These are phyloP conservation scores for Campylomormyrus numenius DNA, from an alignment of 2,113 vertebrate genomes.

Conservation along the genomic window DNA sequence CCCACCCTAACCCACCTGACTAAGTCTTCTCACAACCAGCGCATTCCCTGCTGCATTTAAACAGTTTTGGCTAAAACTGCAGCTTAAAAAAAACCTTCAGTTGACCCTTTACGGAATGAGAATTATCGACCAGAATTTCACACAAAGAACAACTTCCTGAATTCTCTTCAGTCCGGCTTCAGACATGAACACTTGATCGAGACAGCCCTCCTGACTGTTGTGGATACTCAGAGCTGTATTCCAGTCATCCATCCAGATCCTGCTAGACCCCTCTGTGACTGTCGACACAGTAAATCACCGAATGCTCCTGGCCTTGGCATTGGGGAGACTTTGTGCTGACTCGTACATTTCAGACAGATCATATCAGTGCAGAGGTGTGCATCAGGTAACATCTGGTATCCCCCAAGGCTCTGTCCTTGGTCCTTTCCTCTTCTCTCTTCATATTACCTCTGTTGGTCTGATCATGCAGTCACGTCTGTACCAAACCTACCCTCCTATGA, in stretches of 20 bases:
- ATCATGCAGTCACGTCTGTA: background rate
- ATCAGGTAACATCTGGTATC: background rate
- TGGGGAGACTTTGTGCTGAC: background rate
- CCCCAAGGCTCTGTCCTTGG: background rate
- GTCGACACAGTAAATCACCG: background rate
- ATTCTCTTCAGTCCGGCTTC: background rate
- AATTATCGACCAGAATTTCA: background rate
- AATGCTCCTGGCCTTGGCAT: background rate
- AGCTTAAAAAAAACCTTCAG: background rate
- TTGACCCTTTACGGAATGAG: background rate
- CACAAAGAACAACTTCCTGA: background rate
- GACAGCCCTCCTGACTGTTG: background rate
- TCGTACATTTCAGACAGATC: background rate
- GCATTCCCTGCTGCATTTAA: background rate
- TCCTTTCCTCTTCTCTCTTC: background rate
- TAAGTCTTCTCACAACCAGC: background rate
- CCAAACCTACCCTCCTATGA: background rate
- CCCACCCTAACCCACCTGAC: background rate
- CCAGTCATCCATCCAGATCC: background rate
- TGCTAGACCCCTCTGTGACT: background rate
- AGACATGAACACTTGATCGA: background rate
- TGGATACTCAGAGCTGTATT: background rate
- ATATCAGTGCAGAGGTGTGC: background rate
- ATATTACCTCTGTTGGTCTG: background rate
- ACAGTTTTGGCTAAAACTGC: background rate